Conservation (phyloP, 37 sponge, comb jelly and placozoan species). For the Cliona cf. orientalis region DNA sequence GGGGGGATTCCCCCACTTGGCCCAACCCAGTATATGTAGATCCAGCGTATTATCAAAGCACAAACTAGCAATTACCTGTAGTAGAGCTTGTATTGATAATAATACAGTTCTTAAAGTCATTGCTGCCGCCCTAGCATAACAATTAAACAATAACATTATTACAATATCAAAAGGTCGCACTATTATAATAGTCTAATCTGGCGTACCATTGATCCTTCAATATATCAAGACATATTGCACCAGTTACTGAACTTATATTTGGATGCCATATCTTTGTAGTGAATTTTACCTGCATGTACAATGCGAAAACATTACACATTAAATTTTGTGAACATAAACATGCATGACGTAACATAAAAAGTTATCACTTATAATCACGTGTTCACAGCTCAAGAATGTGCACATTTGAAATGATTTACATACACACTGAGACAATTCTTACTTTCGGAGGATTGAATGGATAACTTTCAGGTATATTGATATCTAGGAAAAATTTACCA, state of each 20-base stretch:
- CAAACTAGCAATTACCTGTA: slow-evolving; percentile 28
- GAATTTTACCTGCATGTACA: slow-evolving; percentile 83
- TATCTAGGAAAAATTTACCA: slow-evolving; percentile 86
- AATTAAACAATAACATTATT: neutral
- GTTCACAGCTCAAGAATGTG: neutral
- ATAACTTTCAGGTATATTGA: slow-evolving; percentile 92
- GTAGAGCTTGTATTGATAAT: slow-evolving; percentile 23
- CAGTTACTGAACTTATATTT: slow-evolving; percentile 99
- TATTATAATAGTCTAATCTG: neutral
- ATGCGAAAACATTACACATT: neutral
- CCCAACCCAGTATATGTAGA: too few relatives aligned
- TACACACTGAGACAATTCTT: neutral
- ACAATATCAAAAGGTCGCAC: neutral
- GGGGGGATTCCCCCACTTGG: too few relatives aligned
- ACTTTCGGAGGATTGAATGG: slow-evolving; percentile 99
- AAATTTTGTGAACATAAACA: neutral
- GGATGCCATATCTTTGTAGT: slow-evolving; percentile 98
- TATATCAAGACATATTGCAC: slow-evolving; percentile 98
- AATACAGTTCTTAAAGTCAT: slow-evolving; percentile 97
- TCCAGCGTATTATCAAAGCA: too few relatives aligned
- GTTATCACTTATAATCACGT: too few relatives aligned
- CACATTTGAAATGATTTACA: neutral
- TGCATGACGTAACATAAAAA: too few relatives aligned
- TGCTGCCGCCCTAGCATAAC: slow-evolving; percentile 93
- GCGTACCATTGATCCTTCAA: slow-evolving; percentile 96